Base-by-base conservation (phyloP, 2,113 vertebrate species). In the Psilopogon haemacephalus region DNA sequence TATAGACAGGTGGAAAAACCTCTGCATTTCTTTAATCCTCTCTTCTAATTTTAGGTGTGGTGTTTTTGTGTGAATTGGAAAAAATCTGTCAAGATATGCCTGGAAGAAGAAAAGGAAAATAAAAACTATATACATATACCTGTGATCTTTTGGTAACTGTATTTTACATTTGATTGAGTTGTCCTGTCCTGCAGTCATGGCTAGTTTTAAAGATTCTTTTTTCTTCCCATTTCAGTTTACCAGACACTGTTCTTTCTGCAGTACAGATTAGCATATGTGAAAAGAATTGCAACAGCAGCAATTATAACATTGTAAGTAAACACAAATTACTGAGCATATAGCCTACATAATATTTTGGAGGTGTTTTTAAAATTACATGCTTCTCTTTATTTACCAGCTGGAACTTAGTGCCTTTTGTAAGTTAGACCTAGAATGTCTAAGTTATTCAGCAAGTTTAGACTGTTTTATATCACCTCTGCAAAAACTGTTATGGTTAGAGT, bases 81-180 rank as follows among this genome's bases (percentile, higher is more conserved):
- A 98, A 95, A 96, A 98, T 62, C 74, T 96, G 21, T 96, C 89
- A 21, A 98, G 96, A 70, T 98, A 98, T 24, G 2, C 6, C 98
- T 98, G 33, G 58, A 92, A 58, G 20, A 72, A 79, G 28, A 86
- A 68, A 91, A 62, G 3, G 35, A 67, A 88, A 88, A 72, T 37
- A 69, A 71, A 82, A 67, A 35, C 48, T 14, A 75, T n/a, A 3
- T 76, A 30, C 0, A 0, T 64, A 2, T 52, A 26, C 35, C 27
- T 46, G 13, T 46, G 52, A n/a, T 84, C 3, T 72, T 72, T 58
- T 67, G 37, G 16, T 37, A 46, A 76, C 13, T 89, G 28, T 32
- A 52, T 84, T 90, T 95, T 86, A 12, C 4, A 44, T 64, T 65
- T 75, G 30, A n/a, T 52, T 68, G 48, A 75, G 50, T 56, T 76